phyloP scores from a whole-genome alignment of 2,888 invertebrate genomes.

The Nomada ferruginata region DNA sequence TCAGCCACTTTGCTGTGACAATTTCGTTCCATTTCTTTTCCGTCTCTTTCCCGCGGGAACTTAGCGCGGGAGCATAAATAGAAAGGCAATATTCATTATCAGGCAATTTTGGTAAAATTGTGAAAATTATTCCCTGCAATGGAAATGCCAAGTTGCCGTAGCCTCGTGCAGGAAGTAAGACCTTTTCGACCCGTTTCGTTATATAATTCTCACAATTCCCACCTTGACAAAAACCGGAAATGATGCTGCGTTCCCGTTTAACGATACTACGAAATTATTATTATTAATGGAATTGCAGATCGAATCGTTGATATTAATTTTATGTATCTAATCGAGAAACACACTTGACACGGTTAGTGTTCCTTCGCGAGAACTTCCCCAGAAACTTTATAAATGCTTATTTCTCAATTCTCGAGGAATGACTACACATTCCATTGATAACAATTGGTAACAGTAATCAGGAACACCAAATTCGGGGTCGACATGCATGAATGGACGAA shows the following conservation, averaged over 20 bases:
- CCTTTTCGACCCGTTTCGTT: not conserved
- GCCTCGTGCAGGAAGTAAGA: not conserved
- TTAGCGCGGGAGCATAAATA: slow-evolving; percentile 7
- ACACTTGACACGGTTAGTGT: too few species aligned
- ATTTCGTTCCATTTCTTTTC: slow-evolving; percentile 33
- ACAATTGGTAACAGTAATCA: too few species aligned
- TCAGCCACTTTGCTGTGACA: slow-evolving; percentile 54
- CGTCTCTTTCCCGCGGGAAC: not conserved
- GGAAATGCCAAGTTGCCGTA: not conserved
- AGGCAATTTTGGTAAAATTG: slow-evolving; percentile 12
- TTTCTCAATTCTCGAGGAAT: too few species aligned
- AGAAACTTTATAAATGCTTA: too few species aligned
- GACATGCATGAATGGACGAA: too few species aligned
- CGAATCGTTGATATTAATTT: too few species aligned
- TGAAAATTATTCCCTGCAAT: slow-evolving; percentile 10
- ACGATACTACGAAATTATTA: not conserved
- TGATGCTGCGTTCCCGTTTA: not conserved
- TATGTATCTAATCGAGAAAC: too few species aligned
- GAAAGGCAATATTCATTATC: not conserved
- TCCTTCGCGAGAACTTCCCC: too few species aligned
- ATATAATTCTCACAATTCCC: not conserved
- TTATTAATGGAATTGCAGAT: not conserved
- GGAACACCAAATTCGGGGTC: not conserved
- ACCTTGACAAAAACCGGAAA: not conserved
- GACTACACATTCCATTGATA: too few species aligned